Evolutionary conservation across 2,888 invertebrate genomes (phyloP).

Genomic region (Netelia inedita): DNA sequence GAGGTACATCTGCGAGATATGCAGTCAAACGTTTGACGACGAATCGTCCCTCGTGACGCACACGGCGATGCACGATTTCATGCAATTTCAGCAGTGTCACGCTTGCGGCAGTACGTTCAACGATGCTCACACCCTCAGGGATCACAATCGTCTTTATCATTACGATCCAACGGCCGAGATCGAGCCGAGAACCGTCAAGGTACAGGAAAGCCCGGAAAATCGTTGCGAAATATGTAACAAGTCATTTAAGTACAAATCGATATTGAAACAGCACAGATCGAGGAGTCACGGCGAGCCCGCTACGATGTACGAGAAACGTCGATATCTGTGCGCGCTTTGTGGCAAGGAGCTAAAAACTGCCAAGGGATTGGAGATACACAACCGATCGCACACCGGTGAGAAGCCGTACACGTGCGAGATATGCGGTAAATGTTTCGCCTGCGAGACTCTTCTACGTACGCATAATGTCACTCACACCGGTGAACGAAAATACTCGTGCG

Average conservation of each 20-base stretch:
- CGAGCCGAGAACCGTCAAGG: conserved; percentile 14
- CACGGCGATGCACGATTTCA: conserved; percentile 76
- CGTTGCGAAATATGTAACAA: conserved; percentile 77
- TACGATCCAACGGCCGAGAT: conserved; percentile 67
- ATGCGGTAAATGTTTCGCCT: conserved; percentile 80
- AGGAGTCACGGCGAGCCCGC: conserved; percentile 73
- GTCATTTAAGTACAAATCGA: conserved; percentile 76
- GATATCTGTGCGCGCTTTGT: conserved; percentile 79
- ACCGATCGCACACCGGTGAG: conserved; percentile 81
- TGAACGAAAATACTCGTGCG: conserved; percentile 87
- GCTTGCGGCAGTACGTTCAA: conserved; percentile 76
- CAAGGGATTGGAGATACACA: conserved; percentile 80
- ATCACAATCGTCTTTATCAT: conserved; percentile 77
- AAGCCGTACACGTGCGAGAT: conserved; percentile 79
- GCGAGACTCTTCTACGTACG: conserved; percentile 84
- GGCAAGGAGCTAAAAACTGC: conserved; percentile 81
- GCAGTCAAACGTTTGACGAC: conserved; percentile 75
- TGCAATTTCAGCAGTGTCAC: conserved; percentile 77
- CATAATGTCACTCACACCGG: conserved; percentile 87
- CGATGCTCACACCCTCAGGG: conserved; percentile 75
- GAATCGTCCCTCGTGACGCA: conserved; percentile 73
- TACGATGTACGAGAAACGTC: conserved; percentile 74
- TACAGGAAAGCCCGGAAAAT: conserved; percentile 66
- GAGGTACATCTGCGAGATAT: conserved; percentile 76
- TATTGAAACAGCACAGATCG: conserved; percentile 78